These are phyloP conservation scores for Leucophenga varia DNA, from an alignment of 1,140 invertebrate genomes.

Conservation along the genomic window DNA sequence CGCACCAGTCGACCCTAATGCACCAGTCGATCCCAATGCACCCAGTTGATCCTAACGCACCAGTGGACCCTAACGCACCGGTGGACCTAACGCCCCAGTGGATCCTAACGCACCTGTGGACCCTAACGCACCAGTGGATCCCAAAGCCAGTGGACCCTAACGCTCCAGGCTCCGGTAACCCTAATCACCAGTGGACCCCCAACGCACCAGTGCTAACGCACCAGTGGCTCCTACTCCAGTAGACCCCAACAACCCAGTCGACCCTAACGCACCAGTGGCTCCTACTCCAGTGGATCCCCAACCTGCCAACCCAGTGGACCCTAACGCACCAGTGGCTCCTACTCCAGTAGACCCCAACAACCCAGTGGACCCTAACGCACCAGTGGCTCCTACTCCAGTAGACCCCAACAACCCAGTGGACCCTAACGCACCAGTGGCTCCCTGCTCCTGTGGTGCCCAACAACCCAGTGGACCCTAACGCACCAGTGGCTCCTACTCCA, in stretches of 20 bases:
- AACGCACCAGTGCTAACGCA: conserved; percentile 7
- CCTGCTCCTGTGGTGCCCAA: background rate
- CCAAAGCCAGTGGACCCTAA: conserved; percentile 12
- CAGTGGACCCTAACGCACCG: conserved; percentile 9
- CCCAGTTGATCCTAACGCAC: conserved; percentile 11
- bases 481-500: background rate
- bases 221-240: conserved; percentile 3
- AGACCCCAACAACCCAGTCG: conserved; percentile 11
- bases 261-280: conserved; percentile 14
- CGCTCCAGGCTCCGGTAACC: no score
- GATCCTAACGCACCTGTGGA: conserved; percentile 9
- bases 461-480: background rate
- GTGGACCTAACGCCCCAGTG: conserved; percentile 8
- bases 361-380: conserved; percentile 1
- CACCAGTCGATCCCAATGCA: background rate
- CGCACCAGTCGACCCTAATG: conserved; percentile 3
- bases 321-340: background rate
- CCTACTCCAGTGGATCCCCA: background rate
- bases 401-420: conserved; percentile 1
- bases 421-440: conserved; percentile 1
- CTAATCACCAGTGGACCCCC: conserved; percentile 8
- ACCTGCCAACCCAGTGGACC: conserved; percentile 2
- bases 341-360: conserved; percentile 1
- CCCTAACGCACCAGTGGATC: conserved; percentile 7
- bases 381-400: conserved; percentile 5